Conservation (phyloP, 2,888 invertebrate species). For the Chaetogeoica ovagalla region DNA sequence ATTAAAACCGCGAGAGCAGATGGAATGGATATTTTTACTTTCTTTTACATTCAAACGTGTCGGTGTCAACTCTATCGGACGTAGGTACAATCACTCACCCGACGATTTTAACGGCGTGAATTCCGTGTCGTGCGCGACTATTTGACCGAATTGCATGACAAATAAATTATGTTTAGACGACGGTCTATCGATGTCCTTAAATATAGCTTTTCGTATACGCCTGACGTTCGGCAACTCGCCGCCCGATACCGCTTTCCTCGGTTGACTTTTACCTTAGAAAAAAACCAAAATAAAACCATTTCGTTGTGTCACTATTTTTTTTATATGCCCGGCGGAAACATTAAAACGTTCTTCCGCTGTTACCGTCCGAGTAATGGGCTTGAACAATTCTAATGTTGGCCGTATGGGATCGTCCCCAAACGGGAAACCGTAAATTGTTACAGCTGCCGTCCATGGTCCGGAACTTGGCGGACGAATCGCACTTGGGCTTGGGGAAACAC, state of each 20-base stretch:
- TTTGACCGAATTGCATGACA: conserved; percentile 78
- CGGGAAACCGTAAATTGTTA: conserved; percentile 82
- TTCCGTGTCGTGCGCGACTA: conserved; percentile 74
- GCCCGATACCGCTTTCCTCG: conserved; percentile 68
- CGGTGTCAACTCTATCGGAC: too few species aligned
- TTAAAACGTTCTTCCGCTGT: not conserved
- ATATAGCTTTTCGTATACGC: conserved; percentile 69
- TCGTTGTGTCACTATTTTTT: too few species aligned
- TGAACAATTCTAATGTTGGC: conserved; percentile 56
- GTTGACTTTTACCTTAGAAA: conserved; percentile 56
- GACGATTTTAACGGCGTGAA: not conserved
- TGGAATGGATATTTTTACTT: too few species aligned
- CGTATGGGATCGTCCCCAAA: conserved; percentile 79
- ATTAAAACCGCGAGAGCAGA: too few species aligned
- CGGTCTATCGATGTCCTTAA: conserved; percentile 70
- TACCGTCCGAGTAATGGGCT: conserved; percentile 42
- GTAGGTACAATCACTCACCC: not conserved
- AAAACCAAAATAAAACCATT: not conserved
- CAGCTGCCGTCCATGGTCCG: conserved; percentile 88
- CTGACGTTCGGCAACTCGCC: conserved; percentile 71
- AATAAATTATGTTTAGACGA: conserved; percentile 74
- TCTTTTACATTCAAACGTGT: too few species aligned
- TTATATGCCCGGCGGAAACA: too few species aligned
- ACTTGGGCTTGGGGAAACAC: conserved; percentile 63
- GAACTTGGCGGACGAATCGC: conserved; percentile 63